phyloP scores from a whole-genome alignment of 2,113 vertebrate species.

The Dipodomys stephensi region DNA sequence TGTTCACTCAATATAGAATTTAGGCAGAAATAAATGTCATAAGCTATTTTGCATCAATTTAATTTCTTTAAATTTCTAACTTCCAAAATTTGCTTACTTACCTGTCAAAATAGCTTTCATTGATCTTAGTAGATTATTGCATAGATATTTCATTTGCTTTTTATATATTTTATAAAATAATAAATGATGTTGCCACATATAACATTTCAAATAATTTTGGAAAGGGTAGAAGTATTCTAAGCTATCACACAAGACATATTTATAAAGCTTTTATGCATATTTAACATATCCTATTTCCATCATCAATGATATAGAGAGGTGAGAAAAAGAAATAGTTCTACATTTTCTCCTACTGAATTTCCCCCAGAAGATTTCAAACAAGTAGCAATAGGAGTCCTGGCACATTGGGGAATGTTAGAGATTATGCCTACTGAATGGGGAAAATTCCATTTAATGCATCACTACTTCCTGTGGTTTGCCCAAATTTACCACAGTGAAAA shows the following conservation, averaged over 20 bases:
- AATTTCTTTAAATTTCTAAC: conserved; percentile 40
- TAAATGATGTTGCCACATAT: neutral
- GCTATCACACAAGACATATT: neutral
- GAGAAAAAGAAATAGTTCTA: neutral
- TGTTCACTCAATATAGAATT: conserved; percentile 47
- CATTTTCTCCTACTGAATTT: conserved; percentile 11
- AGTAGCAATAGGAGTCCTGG: neutral
- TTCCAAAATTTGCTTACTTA: neutral
- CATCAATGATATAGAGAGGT: neutral
- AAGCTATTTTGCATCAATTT: conserved; percentile 44
- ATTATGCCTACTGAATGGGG: neutral
- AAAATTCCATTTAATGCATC: conserved; percentile 56
- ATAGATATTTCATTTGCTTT: neutral
- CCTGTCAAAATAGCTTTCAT: neutral
- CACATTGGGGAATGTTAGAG: neutral
- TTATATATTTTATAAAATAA: conserved; percentile 10
- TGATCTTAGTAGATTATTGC: conserved; percentile 15
- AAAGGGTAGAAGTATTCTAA: neutral
- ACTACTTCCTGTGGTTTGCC: conserved; percentile 45
- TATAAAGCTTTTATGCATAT: neutral
- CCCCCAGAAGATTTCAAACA: neutral
- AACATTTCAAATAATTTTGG: neutral
- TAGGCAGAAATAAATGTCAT: conserved; percentile 56
- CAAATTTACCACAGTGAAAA: conserved; percentile 69
- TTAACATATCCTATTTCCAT: neutral